Percentiles rank a stretch among this genome's conserved stretches.
Evolutionary conservation across 2,888 invertebrate species (phyloP).

Genomic region (Sussaba pulchella): DNA sequence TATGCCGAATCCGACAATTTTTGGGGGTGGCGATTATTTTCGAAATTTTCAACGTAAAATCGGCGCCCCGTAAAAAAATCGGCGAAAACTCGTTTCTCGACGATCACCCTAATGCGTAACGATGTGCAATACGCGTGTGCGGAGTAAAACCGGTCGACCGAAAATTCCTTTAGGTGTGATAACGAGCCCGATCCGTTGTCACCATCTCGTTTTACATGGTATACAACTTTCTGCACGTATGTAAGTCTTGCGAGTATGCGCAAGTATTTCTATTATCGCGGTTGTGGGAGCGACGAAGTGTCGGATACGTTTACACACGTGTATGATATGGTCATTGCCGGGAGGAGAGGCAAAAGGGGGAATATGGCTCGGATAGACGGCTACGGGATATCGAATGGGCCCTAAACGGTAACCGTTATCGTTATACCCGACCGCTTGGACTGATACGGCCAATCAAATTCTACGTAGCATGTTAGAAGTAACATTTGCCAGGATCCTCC

Average conservation of each 20-base stretch:
- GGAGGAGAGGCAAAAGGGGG: too few species aligned
- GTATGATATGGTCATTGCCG: not conserved
- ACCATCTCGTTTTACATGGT: not conserved
- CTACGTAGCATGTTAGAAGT: not conserved
- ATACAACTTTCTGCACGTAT: not conserved
- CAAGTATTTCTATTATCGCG: conserved; percentile 15
- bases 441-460: conserved; percentile 76
- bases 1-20: too few species aligned
- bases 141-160: conserved; percentile 30
- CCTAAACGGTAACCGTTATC: conserved; percentile 78
- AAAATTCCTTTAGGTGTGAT: conserved; percentile 71
- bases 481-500: not conserved
- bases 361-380: conserved; percentile 27
- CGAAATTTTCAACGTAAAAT: not conserved
- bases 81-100: not conserved
- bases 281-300: conserved; percentile 23
- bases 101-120: conserved; percentile 46
- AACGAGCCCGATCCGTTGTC: conserved; percentile 61
- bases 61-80: not conserved
- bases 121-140: not conserved
- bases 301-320: conserved; percentile 43
- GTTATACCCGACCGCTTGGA: conserved; percentile 73
- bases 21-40: too few species aligned
- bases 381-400: conserved; percentile 71
- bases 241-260: not conserved